Evolutionary conservation across 2,113 vertebrate genomes (phyloP), one percentile per base, ranked within the genome.

Genomic region (Coregonus clupeaformis): DNA sequence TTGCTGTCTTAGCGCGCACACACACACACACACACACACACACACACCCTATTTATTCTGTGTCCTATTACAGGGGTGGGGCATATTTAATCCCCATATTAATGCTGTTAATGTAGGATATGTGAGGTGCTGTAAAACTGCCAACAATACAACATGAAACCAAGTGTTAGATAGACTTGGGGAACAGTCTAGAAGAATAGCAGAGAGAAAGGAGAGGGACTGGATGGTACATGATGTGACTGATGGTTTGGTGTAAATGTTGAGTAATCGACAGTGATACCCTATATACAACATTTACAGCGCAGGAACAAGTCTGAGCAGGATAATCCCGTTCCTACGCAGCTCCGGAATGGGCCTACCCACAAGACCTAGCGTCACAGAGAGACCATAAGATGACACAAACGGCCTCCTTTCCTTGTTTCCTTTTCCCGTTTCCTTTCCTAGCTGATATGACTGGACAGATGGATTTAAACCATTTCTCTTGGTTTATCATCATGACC

Each of bases 321-420:
- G 45, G 68, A 49, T 12, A 25, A 20, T 12, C 80, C 79, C 72
- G 52, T 77, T 77, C 60, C 63, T 16, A 11, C 13, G 16, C 25
- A n/a, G 13, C 45, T 45, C 12, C 24, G 42, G 45, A 69, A 75
- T 64, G 62, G 79, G 1, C 5, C 60, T 36, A 55, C 36, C 36
- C 9, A 42, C 36, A 20, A 55, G 52, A 20, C 52, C 52, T 16
- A 20, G 16, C 13, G 16, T 55, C 52, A 20, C 14, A 20, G 52
- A 55, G 49, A 55, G 16, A 20, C 3, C 52, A 0, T 4, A 18
- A 55, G 49, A 14, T 20, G 14, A 55, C 52, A 55, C 16, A 55
- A 14, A 55, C 16, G 11, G 36, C 36, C 36, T 11, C 36, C 9
- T 42, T 42, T 42, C 36, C 32, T 36, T 36, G 32, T 36, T 36